Evolutionary conservation across 2,113 vertebrate species (phyloP).

Genomic region (Brachyhypopomus gauderio): DNA sequence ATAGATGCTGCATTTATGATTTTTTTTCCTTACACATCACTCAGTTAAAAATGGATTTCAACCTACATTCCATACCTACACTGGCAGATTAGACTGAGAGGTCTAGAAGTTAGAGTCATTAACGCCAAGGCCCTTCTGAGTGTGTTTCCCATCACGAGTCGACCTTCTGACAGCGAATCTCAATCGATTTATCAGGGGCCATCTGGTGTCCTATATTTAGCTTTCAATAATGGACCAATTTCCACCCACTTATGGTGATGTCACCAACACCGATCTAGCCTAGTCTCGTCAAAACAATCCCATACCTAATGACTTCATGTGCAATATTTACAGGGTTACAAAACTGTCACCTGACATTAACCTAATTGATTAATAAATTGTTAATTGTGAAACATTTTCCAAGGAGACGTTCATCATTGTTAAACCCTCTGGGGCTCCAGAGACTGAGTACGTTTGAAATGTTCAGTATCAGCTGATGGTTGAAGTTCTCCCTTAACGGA

Average conservation of each 20-base stretch:
- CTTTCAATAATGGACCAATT: constrained; percentile 34
- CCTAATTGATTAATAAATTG: too few relatives aligned
- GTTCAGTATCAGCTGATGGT: not conserved
- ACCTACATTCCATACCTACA: too few relatives aligned
- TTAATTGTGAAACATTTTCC: too few relatives aligned
- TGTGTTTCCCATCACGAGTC: constrained; percentile 19
- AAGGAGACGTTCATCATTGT: too few relatives aligned
- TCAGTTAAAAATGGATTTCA: too few relatives aligned
- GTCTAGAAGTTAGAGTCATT: too few relatives aligned
- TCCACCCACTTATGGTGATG: constrained; percentile 41
- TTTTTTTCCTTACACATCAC: too few relatives aligned
- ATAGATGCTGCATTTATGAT: too few relatives aligned
- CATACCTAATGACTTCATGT: not conserved
- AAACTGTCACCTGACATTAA: not conserved
- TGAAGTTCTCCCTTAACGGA: not conserved
- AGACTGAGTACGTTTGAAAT: not conserved
- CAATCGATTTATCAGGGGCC: constrained; percentile 44
- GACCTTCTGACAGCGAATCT: constrained; percentile 14
- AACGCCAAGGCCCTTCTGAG: not conserved
- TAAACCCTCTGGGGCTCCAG: too few relatives aligned
- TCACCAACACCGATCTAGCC: constrained; percentile 11
- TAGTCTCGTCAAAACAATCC: not conserved
- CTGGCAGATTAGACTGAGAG: too few relatives aligned
- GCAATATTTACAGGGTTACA: not conserved
- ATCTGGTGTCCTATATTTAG: constrained; percentile 51